Percentiles rank a stretch among this genome's conserved stretches.
These are phyloP conservation scores for Oeneis ivallda DNA, from an alignment of 2,888 invertebrate species.

Conservation along the genomic window DNA sequence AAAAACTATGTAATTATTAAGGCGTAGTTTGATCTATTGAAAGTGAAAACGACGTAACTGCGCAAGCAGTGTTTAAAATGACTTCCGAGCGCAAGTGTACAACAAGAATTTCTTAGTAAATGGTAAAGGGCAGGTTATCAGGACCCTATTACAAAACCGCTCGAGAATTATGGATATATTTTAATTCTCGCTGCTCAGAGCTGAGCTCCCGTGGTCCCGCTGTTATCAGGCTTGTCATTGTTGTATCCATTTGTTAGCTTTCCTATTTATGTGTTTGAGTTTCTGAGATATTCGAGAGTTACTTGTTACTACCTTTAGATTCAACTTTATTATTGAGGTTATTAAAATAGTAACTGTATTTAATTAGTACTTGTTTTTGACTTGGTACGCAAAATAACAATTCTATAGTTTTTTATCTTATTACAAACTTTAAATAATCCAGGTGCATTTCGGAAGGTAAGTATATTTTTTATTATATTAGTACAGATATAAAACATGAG, in stretches of 20 bases:
- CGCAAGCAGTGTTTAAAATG: background rate
- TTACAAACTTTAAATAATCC: no score
- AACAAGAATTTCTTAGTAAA: conserved; percentile 44
- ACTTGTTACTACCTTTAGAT: conserved; percentile 7
- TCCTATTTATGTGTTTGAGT: conserved; percentile 21
- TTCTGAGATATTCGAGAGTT: conserved; percentile 21
- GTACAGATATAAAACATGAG: no score
- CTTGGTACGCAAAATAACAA: background rate
- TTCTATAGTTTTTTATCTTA: no score
- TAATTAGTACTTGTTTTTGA: conserved; percentile 8
- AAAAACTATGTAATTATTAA: no score
- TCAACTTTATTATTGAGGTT: background rate
- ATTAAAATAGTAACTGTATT: background rate
- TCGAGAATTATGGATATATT: conserved; percentile 44
- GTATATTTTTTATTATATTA: no score
- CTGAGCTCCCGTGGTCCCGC: conserved; percentile 14
- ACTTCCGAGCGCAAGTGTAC: conserved; percentile 41
- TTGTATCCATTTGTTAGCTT: conserved; percentile 29
- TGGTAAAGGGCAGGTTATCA: conserved; percentile 47
- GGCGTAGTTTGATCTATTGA: no score
- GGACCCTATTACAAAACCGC: conserved; percentile 44
- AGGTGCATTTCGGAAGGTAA: no score
- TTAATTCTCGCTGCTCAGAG: conserved; percentile 28
- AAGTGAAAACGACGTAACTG: background rate
- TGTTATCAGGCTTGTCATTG: conserved; percentile 28